Percentiles rank a stretch among this genome's conserved stretches.
Evolutionary conservation across 2,888 invertebrate species (phyloP).

Genomic region (Spicauda simplicius): DNA sequence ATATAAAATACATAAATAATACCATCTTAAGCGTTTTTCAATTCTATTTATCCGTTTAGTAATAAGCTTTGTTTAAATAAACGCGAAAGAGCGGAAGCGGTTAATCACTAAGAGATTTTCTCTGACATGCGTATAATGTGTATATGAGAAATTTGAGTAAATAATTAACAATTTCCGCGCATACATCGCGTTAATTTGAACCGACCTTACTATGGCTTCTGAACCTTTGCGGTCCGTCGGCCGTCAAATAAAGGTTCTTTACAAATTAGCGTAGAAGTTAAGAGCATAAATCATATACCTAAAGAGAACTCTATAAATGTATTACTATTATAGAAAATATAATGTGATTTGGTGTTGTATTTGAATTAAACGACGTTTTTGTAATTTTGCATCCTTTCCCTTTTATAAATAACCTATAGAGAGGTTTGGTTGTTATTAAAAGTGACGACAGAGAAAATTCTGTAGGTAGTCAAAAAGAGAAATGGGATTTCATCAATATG

Average conservation of each 20-base stretch:
- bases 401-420: conserved; percentile 41
- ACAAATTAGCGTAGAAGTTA: conserved; percentile 63
- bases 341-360: conserved; percentile 85
- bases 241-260: conserved; percentile 48
- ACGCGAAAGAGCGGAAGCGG: conserved; percentile 29
- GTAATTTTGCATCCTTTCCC: conserved; percentile 79
- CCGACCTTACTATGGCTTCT: background rate
- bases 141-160: background rate
- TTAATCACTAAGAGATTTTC: background rate
- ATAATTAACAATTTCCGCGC: background rate
- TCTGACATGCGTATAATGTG: background rate
- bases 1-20: conserved; percentile 51
- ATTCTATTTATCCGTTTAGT: conserved; percentile 13
- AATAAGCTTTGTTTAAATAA: conserved; percentile 33
- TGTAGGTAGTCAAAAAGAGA: too few relatives aligned
- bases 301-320: conserved; percentile 75
- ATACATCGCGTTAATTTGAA: conserved; percentile 21
- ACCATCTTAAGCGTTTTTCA: conserved; percentile 36
- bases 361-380: conserved; percentile 83
- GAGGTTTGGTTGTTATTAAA: background rate
- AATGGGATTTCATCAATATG: too few relatives aligned
- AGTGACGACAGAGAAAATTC: too few relatives aligned
- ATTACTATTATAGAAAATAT: conserved; percentile 82
- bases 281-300: conserved; percentile 63
- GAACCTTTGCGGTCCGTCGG: conserved; percentile 11